Conservation (phyloP, 2,797 vertebrate species). For the Characodon lateralis region DNA sequence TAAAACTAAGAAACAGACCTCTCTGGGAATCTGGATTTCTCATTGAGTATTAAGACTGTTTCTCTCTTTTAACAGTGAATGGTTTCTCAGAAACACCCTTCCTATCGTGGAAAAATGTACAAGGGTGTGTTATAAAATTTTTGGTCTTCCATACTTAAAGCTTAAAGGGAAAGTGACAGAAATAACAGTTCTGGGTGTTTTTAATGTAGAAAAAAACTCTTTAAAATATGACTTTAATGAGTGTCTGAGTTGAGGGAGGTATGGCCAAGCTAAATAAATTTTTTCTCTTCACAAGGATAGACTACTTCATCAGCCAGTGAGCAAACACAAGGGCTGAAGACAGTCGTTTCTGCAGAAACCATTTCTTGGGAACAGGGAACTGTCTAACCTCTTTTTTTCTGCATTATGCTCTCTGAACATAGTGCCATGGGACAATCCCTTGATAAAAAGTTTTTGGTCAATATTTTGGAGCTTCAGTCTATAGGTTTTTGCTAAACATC, state of each 20-base stretch:
- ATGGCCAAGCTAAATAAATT: conserved; percentile 76
- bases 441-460: conserved; percentile 57
- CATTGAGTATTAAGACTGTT: conserved; percentile 63
- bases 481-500: conserved; percentile 51
- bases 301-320: conserved; percentile 78
- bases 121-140: conserved; percentile 61
- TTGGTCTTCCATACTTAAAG: conserved; percentile 39
- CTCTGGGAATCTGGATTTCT: conserved; percentile 61
- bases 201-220: conserved; percentile 60
- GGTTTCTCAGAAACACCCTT: conserved; percentile 47
- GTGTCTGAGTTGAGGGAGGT: conserved; percentile 59
- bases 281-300: conserved; percentile 61
- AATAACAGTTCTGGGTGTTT: conserved; percentile 69
- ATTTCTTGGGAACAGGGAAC: conserved; percentile 27
- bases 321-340: conserved; percentile 63
- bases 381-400: conserved; percentile 59
- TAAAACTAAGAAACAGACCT: conserved; percentile 57
- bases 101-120: conserved; percentile 60
- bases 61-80: conserved; percentile 51
- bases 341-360: conserved; percentile 49
- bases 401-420: conserved; percentile 59
- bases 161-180: conserved; percentile 56
- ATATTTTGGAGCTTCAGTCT: conserved; percentile 47
- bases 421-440: conserved; percentile 47
- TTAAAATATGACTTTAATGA: conserved; percentile 70